Base-by-base conservation (phyloP, 2,113 vertebrate species). In the Tiliqua scincoides region DNA sequence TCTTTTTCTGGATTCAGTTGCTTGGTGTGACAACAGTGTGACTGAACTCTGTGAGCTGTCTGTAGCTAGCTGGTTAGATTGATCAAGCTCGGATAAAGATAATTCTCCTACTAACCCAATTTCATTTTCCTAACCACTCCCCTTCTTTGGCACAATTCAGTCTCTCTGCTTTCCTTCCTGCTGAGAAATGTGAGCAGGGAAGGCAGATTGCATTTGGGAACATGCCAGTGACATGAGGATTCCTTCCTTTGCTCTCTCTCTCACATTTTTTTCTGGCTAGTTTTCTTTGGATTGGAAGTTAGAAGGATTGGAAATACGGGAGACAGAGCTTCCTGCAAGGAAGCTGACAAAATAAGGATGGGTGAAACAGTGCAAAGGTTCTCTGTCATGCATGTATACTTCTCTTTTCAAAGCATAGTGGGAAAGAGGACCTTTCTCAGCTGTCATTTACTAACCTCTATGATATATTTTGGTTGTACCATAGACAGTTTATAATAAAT, bases 191-290 rank as follows among this genome's bases (percentile, higher is more conserved):
- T 77, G 52, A 71, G 25, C 57, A 71, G 14, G 35, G 35, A 57
- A 27, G 25, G n/a, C 27, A 68, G n/a, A 37, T 68, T 77, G 32
- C 54, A 43, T 37, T 32, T 71, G n/a, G 67, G n/a, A 82, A 59
- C 52, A 57, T 2, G 10, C 65, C 65, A 82, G 14, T 70, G 63
- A 70, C 20, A 54, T 3, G 61, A 61, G 1, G 3, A 52, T 68
- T 32, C 62, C 61, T 48, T 27, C 62, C 57, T 85, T 77, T 76
- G 48, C 74, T 84, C 12, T 82, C 25, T 30, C 25, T 82, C 25
- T 30, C 25, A 68, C 25, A 32, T 67, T 17, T 67, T 84, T 84
- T 23, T 76, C 35, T 35, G 43, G 43, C 43, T 48, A 8, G 43
- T 48, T 48, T 48, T 48, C 43, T 48, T 48, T 48, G 43, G 43